Percentiles rank a stretch among this genome's conserved stretches.
These are phyloP conservation scores for Phortica okadai DNA, from an alignment of 2,888 invertebrate genomes.

Conservation along the genomic window DNA sequence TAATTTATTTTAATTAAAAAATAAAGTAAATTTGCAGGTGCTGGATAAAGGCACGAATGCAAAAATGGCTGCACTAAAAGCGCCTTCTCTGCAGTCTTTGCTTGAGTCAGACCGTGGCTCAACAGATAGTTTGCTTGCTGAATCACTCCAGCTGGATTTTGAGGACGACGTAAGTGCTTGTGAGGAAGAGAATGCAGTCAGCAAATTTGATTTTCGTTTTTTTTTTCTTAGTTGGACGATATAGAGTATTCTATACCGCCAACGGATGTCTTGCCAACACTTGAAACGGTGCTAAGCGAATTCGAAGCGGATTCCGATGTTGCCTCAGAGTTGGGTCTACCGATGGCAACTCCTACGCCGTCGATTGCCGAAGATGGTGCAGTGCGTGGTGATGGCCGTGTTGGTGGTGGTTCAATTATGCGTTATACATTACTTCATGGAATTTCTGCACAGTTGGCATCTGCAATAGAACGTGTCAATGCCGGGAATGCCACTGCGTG, in stretches of 20 bases:
- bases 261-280: slow-evolving; percentile 84
- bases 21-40: background rate
- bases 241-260: slow-evolving; percentile 88
- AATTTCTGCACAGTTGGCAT: slow-evolving; percentile 90
- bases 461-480: slow-evolving; percentile 91
- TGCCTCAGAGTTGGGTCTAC: slow-evolving; percentile 73
- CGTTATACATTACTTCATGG: slow-evolving; percentile 90
- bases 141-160: slow-evolving; percentile 81
- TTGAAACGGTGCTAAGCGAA: slow-evolving; percentile 90
- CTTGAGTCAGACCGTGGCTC: slow-evolving; percentile 81
- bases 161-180: slow-evolving; percentile 82
- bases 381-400: slow-evolving; percentile 76
- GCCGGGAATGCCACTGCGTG: slow-evolving; percentile 92
- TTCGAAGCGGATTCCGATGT: slow-evolving; percentile 82
- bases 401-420: slow-evolving; percentile 80
- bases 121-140: slow-evolving; percentile 81
- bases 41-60: background rate
- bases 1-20: background rate
- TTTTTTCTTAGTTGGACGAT: slow-evolving; percentile 84
- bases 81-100: slow-evolving; percentile 78
- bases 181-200: background rate
- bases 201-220: slow-evolving; percentile 12
- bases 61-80: slow-evolving; percentile 74
- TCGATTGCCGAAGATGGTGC: slow-evolving; percentile 72
- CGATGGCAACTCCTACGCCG: slow-evolving; percentile 75